phyloP scores from a whole-genome alignment of 2,888 invertebrate genomes.

The Tetanocera ferruginea region DNA sequence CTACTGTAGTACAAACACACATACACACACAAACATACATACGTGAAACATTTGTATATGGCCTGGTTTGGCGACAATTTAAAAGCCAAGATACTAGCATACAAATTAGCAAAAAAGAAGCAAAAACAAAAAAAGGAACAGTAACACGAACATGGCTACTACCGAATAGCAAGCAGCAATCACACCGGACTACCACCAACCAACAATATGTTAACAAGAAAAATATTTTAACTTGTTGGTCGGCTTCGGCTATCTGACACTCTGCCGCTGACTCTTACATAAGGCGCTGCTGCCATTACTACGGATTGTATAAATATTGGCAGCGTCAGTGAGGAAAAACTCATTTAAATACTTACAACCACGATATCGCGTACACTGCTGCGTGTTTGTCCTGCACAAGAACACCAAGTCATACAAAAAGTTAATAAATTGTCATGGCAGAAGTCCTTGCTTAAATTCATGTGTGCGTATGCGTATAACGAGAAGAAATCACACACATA shows the following conservation, averaged over 20 bases:
- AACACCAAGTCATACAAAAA: conserved; percentile 8
- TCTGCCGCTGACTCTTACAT: no score
- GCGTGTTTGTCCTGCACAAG: background rate
- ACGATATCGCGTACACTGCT: background rate
- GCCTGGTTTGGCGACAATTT: no score
- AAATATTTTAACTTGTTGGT: conserved; percentile 30
- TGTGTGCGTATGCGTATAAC: background rate
- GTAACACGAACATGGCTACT: background rate
- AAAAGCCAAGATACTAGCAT: background rate
- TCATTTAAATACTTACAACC: conserved; percentile 25
- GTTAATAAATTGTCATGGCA: conserved; percentile 23
- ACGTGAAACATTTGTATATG: no score
- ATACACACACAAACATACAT: background rate
- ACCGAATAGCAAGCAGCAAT: background rate
- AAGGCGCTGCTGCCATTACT: no score
- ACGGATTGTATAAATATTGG: no score
- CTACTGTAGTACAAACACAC: background rate
- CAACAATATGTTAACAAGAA: conserved; percentile 30
- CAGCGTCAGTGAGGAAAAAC: background rate
- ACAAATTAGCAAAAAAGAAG: background rate
- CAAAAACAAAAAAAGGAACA: background rate
- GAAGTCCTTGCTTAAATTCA: conserved; percentile 1
- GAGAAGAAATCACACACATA: background rate
- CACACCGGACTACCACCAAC: background rate
- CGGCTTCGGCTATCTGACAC: background rate